phyloP scores from a whole-genome alignment of 2,113 vertebrate genomes.

The Lampris incognitus region DNA sequence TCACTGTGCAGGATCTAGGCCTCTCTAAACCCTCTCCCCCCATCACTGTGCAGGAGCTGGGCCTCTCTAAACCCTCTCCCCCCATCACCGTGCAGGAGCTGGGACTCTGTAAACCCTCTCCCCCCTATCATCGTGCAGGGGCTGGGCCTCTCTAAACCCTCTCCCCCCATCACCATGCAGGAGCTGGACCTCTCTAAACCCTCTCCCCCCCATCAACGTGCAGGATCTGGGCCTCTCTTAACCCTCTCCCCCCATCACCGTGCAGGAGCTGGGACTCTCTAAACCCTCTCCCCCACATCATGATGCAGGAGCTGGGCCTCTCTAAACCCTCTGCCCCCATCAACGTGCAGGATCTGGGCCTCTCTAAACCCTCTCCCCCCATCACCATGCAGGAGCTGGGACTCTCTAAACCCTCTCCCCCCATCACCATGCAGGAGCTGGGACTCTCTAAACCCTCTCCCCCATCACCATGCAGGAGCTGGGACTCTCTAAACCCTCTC shows the following conservation, averaged over 20 bases:
- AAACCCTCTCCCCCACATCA: constrained; percentile 32
- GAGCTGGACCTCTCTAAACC: constrained; percentile 48
- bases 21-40: constrained; percentile 47
- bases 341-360: constrained; percentile 1
- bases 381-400: neutral
- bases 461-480: neutral
- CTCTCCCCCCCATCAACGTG: neutral
- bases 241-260: constrained; percentile 19
- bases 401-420: constrained; percentile 45
- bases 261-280: constrained; percentile 27
- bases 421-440: neutral
- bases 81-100: neutral
- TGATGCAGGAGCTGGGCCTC: constrained; percentile 15
- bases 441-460: constrained; percentile 51
- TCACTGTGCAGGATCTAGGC: neutral
- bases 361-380: constrained; percentile 45
- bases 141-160: constrained; percentile 48
- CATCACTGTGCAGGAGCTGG: neutral
- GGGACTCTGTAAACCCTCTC: constrained; percentile 49
- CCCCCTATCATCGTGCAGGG: neutral
- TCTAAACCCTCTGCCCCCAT: constrained; percentile 39
- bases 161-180: neutral
- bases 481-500: constrained; percentile 48
- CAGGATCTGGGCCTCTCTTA: constrained; percentile 36
- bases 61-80: constrained; percentile 45